phyloP scores from a whole-genome alignment of 2,888 invertebrate genomes.

The Sussaba pulchella region DNA sequence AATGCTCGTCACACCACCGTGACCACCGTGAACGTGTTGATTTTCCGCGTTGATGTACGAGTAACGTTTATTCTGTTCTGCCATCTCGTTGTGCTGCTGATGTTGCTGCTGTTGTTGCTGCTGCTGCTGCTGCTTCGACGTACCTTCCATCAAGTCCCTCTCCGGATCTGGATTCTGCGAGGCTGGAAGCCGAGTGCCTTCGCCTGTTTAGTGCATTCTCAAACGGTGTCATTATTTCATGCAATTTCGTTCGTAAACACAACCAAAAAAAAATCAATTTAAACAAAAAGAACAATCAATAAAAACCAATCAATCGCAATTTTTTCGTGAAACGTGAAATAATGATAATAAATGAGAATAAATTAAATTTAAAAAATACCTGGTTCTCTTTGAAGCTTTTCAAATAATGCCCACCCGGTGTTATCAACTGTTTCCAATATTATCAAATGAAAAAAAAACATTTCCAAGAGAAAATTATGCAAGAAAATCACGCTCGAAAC shows the following conservation, averaged over 20 bases:
- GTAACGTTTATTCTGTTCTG: conserved; percentile 82
- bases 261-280: not conserved
- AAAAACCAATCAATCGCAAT: not conserved
- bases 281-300: not conserved
- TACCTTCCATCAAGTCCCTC: conserved; percentile 82
- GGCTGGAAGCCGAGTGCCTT: conserved; percentile 80
- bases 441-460: too few relatives aligned
- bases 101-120: conserved; percentile 64
- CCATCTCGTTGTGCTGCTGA: conserved; percentile 80
- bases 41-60: conserved; percentile 81
- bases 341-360: too few relatives aligned
- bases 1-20: conserved; percentile 80
- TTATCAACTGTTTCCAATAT: too few relatives aligned
- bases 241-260: not conserved
- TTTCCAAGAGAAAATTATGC: too few relatives aligned
- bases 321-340: too few relatives aligned
- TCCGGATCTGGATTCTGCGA: conserved; percentile 81
- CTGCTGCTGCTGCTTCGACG: conserved; percentile 72
- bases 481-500: too few relatives aligned
- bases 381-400: too few relatives aligned
- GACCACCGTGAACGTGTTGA: conserved; percentile 80
- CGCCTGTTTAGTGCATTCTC: conserved; percentile 72
- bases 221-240: conserved; percentile 36
- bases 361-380: too few relatives aligned
- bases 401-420: too few relatives aligned